Conservation (phyloP, 2,888 invertebrate species). For the Synergus japonicus region DNA sequence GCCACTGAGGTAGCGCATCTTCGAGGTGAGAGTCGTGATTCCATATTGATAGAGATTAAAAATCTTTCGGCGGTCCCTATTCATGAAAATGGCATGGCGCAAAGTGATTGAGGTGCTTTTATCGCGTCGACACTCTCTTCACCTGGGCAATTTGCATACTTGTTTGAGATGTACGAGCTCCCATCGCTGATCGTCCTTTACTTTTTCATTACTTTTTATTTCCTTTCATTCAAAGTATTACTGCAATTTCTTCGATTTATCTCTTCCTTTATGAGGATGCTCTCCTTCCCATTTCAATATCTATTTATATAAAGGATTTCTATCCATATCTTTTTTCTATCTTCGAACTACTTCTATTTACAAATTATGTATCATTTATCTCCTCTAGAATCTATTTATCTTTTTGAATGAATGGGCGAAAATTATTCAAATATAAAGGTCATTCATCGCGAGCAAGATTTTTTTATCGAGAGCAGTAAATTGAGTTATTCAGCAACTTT, state of each 20-base stretch:
- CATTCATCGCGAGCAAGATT: not conserved
- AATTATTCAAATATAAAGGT: not conserved
- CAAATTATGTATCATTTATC: not conserved
- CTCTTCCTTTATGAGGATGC: not conserved
- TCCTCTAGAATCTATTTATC: not conserved
- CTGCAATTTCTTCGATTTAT: constrained; percentile 29
- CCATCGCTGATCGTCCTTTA: constrained; percentile 43
- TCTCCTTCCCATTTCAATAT: not conserved
- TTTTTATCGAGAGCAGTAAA: not conserved
- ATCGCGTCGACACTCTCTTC: constrained; percentile 58
- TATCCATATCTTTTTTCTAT: not conserved
- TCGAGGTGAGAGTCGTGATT: constrained; percentile 54
- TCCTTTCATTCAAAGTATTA: constrained; percentile 28
- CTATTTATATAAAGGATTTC: not conserved
- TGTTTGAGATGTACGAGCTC: constrained; percentile 48
- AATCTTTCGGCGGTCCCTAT: constrained; percentile 56
- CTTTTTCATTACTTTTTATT: constrained; percentile 9
- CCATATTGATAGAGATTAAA: constrained; percentile 57
- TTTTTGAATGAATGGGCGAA: not conserved
- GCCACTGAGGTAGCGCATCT: constrained; percentile 63
- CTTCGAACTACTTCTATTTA: not conserved
- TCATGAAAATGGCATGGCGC: constrained; percentile 59
- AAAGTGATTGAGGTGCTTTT: constrained; percentile 64
- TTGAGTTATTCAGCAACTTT: not conserved
- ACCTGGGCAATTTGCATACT: constrained; percentile 64